These are phyloP conservation scores for Choloepus didactylus DNA, from an alignment of 2,797 vertebrate species.

Conservation along the genomic window DNA sequence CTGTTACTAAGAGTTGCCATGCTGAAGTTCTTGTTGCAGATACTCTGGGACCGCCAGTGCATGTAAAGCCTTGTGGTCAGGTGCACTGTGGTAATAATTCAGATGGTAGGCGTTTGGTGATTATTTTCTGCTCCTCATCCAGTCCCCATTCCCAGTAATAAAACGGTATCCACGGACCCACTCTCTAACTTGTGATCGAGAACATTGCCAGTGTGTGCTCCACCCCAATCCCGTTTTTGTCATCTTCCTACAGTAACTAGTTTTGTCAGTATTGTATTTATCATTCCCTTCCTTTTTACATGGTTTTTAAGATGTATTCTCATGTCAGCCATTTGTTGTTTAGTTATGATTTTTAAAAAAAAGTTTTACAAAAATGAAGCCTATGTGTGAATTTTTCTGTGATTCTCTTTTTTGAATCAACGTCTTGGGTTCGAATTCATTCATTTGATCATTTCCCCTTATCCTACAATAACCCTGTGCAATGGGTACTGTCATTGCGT, in stretches of 20 bases:
- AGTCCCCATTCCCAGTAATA: neutral
- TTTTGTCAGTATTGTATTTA: neutral
- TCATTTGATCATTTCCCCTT: slow-evolving; percentile 10
- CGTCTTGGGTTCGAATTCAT: neutral
- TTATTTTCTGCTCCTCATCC: neutral
- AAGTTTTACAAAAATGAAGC: neutral
- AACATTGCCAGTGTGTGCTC: neutral
- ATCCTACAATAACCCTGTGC: neutral
- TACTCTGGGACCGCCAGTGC: neutral
- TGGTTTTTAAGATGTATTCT: neutral
- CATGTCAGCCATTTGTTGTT: neutral
- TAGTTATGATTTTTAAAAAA: slow-evolving; percentile 16
- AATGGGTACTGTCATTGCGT: neutral
- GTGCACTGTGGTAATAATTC: neutral
- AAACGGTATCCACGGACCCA: neutral
- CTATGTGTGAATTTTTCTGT: neutral
- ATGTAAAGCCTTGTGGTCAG: neutral
- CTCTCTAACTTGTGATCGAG: neutral
- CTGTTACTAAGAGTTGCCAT: neutral
- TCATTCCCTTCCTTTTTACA: neutral
- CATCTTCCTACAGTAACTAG: neutral
- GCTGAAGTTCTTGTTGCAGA: neutral
- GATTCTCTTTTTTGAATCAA: neutral
- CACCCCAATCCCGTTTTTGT: neutral
- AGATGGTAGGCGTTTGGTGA: neutral